Base-by-base conservation (phyloP, 2,113 vertebrate species). In the Myotis lucifugus region DNA sequence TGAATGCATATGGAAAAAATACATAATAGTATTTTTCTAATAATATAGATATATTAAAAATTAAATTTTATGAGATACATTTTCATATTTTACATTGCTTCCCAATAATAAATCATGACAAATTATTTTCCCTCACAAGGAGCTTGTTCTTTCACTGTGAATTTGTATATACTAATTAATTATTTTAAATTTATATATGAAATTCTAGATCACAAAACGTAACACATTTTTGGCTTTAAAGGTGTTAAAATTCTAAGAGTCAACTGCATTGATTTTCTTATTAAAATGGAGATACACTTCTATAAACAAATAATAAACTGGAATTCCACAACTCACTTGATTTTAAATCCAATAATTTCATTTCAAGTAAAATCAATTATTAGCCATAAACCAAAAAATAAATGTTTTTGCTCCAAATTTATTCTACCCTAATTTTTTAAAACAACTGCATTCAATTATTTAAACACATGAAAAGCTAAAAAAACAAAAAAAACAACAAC, bases 341-440 rank as follows among this genome's bases (percentile, higher is more conserved):
- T 64, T 83, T 92, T 48, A 94, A 88, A 83, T 56, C 4, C 5
- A 93, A 52, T 85, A 77, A 73, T 74, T 70, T 67, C 66, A 27
- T 52, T 94, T 79, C 66, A 69, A 67, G 5, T 93, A 59, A 93
- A 87, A 91, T 70, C 46, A 88, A 85, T 77, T 19, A 52, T 74
- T 89, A 76, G 13, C 85, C 42, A 82, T 37, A 92, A 42, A 73
- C 14, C 19, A 50, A 56, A 88, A 64, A 85, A 69, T 42, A 42
- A 15, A 42, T 46, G 3, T 7, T 81, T 86, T 88, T 21, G 4
- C 42, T 85, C 0, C 8, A 92, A 88, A 90, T 73, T 85, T 85
- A 90, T 84, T 88, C 11, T 23, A 93, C 25, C 81, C 14, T 83
- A 85, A 82, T 91, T 94, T 95, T n/a, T 91, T 61, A 40, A 88